phyloP scores from a whole-genome alignment of 2,797 vertebrate species.

The Macropodus opercularis region DNA sequence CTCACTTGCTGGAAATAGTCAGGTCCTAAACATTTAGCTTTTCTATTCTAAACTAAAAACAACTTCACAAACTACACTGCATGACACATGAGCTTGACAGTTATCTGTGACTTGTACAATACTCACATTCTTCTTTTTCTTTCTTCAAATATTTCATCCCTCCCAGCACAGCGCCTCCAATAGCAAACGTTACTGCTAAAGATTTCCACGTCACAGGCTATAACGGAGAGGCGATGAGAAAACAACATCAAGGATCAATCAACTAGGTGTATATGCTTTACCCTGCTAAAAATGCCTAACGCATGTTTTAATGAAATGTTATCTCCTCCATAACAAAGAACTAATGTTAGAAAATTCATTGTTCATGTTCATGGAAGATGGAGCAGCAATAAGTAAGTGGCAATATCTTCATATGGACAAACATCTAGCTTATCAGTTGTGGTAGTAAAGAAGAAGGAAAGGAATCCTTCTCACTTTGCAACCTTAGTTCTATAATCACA shows the following conservation, averaged over 20 bases:
- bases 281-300: background rate
- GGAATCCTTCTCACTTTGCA: too few relatives aligned
- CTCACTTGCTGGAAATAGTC: background rate
- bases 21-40: background rate
- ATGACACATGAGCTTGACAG: background rate
- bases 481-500: too few relatives aligned
- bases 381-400: too few relatives aligned
- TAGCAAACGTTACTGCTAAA: slow-evolving; percentile 85
- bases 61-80: too few relatives aligned
- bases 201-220: slow-evolving; percentile 96
- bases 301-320: background rate
- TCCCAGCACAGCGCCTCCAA: slow-evolving; percentile 87
- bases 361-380: too few relatives aligned
- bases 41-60: background rate
- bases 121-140: slow-evolving; percentile 89
- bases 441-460: too few relatives aligned
- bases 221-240: slow-evolving; percentile 29
- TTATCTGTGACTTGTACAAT: background rate
- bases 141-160: slow-evolving; percentile 91
- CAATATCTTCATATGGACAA: too few relatives aligned
- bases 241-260: background rate
- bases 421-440: too few relatives aligned
- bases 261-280: background rate
- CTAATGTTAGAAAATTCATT: too few relatives aligned
- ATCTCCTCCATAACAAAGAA: background rate